Conservation (phyloP, 2,113 vertebrate genomes). For the Genyomyrus donnyi region DNA sequence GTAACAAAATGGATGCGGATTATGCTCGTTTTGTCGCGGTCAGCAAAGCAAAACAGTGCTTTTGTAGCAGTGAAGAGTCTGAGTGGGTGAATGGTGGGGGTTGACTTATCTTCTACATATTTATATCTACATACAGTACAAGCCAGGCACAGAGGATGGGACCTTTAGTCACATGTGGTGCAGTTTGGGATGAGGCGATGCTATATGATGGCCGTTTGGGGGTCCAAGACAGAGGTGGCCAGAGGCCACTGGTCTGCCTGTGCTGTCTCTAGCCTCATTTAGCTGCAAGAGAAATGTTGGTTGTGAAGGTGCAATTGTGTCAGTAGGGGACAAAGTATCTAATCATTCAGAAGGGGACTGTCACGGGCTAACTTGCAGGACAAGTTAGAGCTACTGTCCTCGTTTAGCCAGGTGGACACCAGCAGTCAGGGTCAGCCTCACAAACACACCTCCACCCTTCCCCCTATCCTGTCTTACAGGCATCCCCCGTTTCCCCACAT, state of each 20-base stretch:
- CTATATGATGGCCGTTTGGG: background rate
- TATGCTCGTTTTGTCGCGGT: background rate
- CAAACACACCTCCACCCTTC: background rate
- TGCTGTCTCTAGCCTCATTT: background rate
- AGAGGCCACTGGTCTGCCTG: background rate
- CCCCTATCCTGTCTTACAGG: background rate
- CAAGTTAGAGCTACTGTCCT: background rate
- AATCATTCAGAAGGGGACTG: background rate
- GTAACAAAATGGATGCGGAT: background rate
- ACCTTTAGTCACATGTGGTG: background rate
- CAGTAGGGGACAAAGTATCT: background rate
- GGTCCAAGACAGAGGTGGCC: background rate
- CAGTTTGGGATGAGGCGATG: background rate
- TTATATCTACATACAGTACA: background rate
- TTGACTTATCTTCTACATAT: background rate
- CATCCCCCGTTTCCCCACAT: background rate
- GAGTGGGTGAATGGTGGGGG: background rate
- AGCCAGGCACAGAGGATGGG: background rate
- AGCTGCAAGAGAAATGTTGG: background rate
- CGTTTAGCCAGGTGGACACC: background rate
- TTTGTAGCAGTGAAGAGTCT: background rate
- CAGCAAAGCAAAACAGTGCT: background rate
- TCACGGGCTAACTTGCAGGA: background rate
- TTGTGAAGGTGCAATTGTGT: background rate
- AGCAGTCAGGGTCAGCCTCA: background rate